Evolutionary conservation across 2,888 invertebrate genomes (phyloP), one percentile per base, ranked within the genome.

Genomic region (Ophioninae sp.): DNA sequence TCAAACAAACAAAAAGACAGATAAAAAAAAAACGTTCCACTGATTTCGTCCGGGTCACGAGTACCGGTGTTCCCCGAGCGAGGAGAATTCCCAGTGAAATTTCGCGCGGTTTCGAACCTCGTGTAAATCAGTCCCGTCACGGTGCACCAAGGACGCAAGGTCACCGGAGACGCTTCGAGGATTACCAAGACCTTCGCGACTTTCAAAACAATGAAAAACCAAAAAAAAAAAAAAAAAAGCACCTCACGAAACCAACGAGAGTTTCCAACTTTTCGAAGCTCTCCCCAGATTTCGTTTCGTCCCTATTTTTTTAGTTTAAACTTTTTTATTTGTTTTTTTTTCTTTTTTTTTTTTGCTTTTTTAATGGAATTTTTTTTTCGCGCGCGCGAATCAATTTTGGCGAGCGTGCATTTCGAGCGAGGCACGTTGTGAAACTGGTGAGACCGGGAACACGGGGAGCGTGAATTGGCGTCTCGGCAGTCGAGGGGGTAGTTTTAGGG

Each of bases 391-490:
- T 64, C 68, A 69, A 69, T 81, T 74, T 65, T 37, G 61, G 39
- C 78, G 84, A 83, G 76, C 87, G 89, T 89, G 88, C 87, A 90
- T 88, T 88, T 87, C 88, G 85, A 82, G 64, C 85, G 87, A 88
- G 85, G 87, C 87, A 83, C 90, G 88, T 85, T 86, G 88, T 83
- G 86, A 75, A 87, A 90, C 90, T 90, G 90, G 84, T 67, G 74
- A 73, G 30, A 77, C 77, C 57, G 78, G 79, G 67, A 56, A 82
- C 41, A 67, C 75, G 57, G 68, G 69, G 57, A 69, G 69, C 82
- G 87, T 86, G 88, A 88, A 88, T 87, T 87, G 86, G 79, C 87
- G 75, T 76, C 84, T 50, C 86, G 7, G 8, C 81, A 81, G 82
- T 87, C 88, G 84, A 87, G 90, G 89, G 87, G 87, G 65, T 83